Evolutionary conservation across 1,140 invertebrate species (phyloP), one percentile per base, ranked within the genome.

Genomic region (Sitophilus oryzae): DNA sequence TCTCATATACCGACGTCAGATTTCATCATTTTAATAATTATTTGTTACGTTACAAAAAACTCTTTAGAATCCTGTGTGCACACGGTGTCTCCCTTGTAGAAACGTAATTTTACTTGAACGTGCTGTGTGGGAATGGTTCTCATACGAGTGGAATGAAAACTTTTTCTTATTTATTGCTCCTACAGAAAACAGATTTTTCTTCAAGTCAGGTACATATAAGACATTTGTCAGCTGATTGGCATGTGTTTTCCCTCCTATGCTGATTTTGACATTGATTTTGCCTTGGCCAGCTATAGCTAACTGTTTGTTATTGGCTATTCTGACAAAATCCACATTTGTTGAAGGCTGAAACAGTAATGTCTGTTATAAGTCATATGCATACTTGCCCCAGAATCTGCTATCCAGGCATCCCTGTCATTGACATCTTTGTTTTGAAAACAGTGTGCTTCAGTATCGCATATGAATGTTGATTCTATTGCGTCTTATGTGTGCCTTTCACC

Each of bases 311-410:
- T 44, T 21, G 9, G 42, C 42, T 44, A 44, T 23, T 22, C 2
- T 44, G 20, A 44, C 42, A 15, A 44, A 44, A 44, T 44, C 2
- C 15, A 11, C 20, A 44, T 23, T 18, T 11, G 15, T 20, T 21
- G 11, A 18, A 10, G 18, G 8, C 42, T 20, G 19, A 16, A 44
- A 11, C 20, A 44, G 20, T 44, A 44, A 11, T 44, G 19, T 11
- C 20, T 18, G 8, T 15, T 18, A 10, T 18, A 44, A 8, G 42
- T 51, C 40, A 51, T 41, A 18, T 51, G 49, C 20, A 51, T 46
- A 14, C 51, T 52, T 18, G 51, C 51, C n/a, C 41, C 51, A 9
- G 51, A 52, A 14, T 52, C 51, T 46, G 42, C 23, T 8, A 45
- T 25, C 51, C 51, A 52, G 10, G 15, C 51, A 35, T 50, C 48